These are phyloP conservation scores for Sturnus vulgaris DNA, from an alignment of 2,113 vertebrate genomes.

Conservation along the genomic window DNA sequence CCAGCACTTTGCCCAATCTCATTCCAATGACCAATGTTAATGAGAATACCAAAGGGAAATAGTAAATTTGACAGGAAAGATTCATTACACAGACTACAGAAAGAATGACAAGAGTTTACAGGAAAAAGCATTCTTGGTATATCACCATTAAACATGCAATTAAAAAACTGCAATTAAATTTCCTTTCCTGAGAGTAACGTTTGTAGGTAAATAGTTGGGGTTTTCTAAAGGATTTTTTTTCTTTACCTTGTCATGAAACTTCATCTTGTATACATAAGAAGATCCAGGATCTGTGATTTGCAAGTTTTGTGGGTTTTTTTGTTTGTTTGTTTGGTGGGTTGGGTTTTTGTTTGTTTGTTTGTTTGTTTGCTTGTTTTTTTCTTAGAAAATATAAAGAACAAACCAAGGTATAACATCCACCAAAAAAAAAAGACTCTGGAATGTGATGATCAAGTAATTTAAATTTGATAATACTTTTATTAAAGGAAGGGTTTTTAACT, in stretches of 20 bases:
- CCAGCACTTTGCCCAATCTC: background rate
- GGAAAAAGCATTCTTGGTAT: background rate
- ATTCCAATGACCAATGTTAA: slow-evolving; percentile 19
- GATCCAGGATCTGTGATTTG: background rate
- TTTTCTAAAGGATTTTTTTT: background rate
- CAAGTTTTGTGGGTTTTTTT: background rate
- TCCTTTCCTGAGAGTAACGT: background rate
- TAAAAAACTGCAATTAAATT: background rate
- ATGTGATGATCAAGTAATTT: background rate
- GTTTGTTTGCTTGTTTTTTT: background rate
- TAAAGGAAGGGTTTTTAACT: background rate
- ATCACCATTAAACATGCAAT: background rate
- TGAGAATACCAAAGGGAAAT: background rate
- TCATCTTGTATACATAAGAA: background rate
- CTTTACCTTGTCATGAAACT: background rate
- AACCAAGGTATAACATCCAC: background rate
- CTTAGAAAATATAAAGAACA: background rate
- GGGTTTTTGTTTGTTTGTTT: too few relatives aligned
- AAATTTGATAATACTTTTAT: background rate
- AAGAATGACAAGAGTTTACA: background rate
- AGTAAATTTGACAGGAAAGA: background rate
- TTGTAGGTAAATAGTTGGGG: background rate
- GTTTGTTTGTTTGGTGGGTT: too few relatives aligned
- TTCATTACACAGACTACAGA: background rate
- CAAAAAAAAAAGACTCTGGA: background rate